Evolutionary conservation across 2,888 invertebrate genomes (phyloP).

Genomic region (Hirudinaria manillensis): DNA sequence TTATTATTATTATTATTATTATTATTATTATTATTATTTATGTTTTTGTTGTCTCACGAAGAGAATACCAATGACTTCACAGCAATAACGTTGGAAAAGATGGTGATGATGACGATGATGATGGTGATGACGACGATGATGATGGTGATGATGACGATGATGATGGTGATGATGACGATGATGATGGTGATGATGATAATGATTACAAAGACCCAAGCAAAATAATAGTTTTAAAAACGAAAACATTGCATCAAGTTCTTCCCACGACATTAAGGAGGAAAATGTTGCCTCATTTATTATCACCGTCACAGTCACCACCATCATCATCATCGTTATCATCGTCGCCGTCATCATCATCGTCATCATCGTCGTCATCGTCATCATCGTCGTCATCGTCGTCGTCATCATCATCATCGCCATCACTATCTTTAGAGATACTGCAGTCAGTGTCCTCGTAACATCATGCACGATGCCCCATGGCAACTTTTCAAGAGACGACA

Average conservation of each 20-base stretch:
- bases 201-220: slow-evolving; percentile 8
- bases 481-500: background rate
- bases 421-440: background rate
- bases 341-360: background rate
- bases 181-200: slow-evolving; percentile 34
- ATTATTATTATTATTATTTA: too few relatives aligned
- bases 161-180: slow-evolving; percentile 35
- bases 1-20: too few relatives aligned
- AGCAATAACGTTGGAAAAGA: slow-evolving; percentile 15
- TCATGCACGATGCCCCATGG: too few relatives aligned
- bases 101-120: slow-evolving; percentile 36
- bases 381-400: background rate
- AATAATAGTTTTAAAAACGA: background rate
- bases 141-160: slow-evolving; percentile 36
- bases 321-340: background rate
- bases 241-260: background rate
- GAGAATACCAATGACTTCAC: too few relatives aligned
- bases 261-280: background rate
- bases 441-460: too few relatives aligned
- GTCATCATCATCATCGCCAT: slow-evolving; percentile 2
- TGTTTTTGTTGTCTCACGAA: too few relatives aligned
- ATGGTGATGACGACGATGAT: slow-evolving; percentile 35
- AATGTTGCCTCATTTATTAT: background rate
- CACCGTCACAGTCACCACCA: background rate
- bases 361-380: background rate